Percentiles rank a stretch among this genome's conserved stretches.
Conservation (phyloP, 1,140 invertebrate genomes). For the Trinorchestia longiramus region DNA sequence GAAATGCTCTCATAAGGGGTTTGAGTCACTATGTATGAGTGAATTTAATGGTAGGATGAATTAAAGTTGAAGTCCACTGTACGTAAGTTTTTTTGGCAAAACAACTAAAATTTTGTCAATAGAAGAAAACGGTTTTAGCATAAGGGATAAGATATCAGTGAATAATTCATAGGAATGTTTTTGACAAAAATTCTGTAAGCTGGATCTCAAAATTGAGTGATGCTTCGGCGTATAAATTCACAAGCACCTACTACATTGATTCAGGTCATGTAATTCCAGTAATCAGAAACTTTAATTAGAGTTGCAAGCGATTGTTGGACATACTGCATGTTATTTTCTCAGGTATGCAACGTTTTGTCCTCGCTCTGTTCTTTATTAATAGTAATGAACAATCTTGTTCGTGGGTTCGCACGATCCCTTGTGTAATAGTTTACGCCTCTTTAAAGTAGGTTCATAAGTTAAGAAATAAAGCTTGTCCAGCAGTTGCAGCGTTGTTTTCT, state of each 20-base stretch:
- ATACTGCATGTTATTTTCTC: background rate
- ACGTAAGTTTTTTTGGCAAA: too few relatives aligned
- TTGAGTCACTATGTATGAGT: too few relatives aligned
- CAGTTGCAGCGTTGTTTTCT: background rate
- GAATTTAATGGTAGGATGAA: too few relatives aligned
- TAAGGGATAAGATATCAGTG: background rate
- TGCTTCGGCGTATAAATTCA: background rate
- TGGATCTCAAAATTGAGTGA: background rate
- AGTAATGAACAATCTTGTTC: too few relatives aligned
- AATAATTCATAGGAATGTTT: background rate
- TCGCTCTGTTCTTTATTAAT: background rate
- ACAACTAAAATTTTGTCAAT: too few relatives aligned
- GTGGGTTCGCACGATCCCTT: background rate
- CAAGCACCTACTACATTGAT: background rate
- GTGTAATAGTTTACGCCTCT: too few relatives aligned
- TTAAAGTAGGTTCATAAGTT: too few relatives aligned
- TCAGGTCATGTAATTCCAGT: background rate
- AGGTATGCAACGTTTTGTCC: background rate
- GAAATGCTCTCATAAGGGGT: background rate
- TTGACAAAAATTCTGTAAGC: background rate
- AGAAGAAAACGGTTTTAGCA: too few relatives aligned
- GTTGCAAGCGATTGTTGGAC: background rate
- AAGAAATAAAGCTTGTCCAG: background rate
- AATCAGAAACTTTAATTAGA: background rate
- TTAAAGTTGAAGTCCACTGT: too few relatives aligned